These are phyloP conservation scores for Orchesella flavescens DNA, from an alignment of 2,888 invertebrate species.

Conservation along the genomic window DNA sequence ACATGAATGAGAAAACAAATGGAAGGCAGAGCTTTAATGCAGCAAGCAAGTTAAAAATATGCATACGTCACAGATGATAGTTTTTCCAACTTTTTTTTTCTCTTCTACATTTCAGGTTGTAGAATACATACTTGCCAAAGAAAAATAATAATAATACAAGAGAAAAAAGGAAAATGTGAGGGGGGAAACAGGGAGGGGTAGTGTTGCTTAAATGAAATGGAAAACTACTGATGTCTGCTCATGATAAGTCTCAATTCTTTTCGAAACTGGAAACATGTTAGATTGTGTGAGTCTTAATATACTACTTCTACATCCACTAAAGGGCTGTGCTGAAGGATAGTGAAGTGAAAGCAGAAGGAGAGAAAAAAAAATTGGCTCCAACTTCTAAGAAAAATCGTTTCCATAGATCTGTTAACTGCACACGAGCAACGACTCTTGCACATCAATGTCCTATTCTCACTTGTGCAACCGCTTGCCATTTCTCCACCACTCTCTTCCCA, in stretches of 20 bases:
- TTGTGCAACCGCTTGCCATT: constrained; percentile 32
- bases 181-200: constrained; percentile 44
- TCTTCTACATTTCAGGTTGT: no score
- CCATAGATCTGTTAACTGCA: constrained; percentile 56
- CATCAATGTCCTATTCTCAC: constrained; percentile 32
- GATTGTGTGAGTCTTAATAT: background rate
- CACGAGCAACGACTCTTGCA: constrained; percentile 40
- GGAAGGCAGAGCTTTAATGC: no score
- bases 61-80: background rate
- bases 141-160: constrained; percentile 51
- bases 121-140: constrained; percentile 18
- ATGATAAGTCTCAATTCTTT: constrained; percentile 49
- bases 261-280: constrained; percentile 17
- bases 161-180: constrained; percentile 28
- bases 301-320: background rate
- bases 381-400: constrained; percentile 49
- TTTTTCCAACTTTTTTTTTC: background rate
- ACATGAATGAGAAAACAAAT: no score
- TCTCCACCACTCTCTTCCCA: constrained; percentile 26
- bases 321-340: constrained; percentile 16
- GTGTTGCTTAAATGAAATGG: constrained; percentile 59
- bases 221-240: constrained; percentile 62
- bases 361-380: constrained; percentile 63
- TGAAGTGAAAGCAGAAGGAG: constrained; percentile 46
- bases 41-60: no score